Evolutionary conservation across 2,888 invertebrate genomes (phyloP).

Genomic region (Dimorphilus gyrociliatus): DNA sequence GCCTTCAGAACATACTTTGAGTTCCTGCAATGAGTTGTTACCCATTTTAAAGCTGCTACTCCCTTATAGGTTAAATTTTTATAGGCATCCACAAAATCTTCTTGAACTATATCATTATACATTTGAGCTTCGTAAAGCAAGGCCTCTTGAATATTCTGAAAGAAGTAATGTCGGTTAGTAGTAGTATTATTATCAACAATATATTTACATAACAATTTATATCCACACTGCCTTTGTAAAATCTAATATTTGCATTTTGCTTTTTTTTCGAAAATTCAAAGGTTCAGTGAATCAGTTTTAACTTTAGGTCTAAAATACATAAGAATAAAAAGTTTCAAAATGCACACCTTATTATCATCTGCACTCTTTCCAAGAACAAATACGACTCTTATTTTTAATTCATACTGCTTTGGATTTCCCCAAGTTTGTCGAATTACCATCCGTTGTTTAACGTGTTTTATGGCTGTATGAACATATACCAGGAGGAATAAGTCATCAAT

Average conservation of each 20-base stretch:
- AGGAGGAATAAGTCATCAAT: slow-evolving; percentile 17
- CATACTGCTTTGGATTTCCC: slow-evolving; percentile 21
- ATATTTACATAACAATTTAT: too few species aligned
- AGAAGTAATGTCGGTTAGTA: too few species aligned
- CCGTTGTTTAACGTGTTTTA: slow-evolving; percentile 26
- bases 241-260: too few species aligned
- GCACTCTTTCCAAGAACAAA: slow-evolving; percentile 23
- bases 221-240: too few species aligned
- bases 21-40: slow-evolving; percentile 27
- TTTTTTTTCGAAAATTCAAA: too few species aligned
- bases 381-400: slow-evolving; percentile 20
- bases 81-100: slow-evolving; percentile 37
- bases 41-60: slow-evolving; percentile 38
- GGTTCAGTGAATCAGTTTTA: too few species aligned
- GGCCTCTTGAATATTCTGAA: slow-evolving; percentile 15
- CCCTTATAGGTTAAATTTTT: slow-evolving; percentile 39
- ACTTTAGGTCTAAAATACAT: too few species aligned
- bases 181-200: too few species aligned
- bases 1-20: slow-evolving; percentile 36
- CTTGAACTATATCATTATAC: slow-evolving; percentile 33
- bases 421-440: slow-evolving; percentile 32
- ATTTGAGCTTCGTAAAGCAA: slow-evolving; percentile 21
- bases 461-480: slow-evolving; percentile 33
- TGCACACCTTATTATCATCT: too few species aligned
- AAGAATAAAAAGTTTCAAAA: too few species aligned